Percentiles rank a stretch among this genome's conserved stretches.
Evolutionary conservation across 2,888 invertebrate species (phyloP).

Genomic region (Timema cristinae): DNA sequence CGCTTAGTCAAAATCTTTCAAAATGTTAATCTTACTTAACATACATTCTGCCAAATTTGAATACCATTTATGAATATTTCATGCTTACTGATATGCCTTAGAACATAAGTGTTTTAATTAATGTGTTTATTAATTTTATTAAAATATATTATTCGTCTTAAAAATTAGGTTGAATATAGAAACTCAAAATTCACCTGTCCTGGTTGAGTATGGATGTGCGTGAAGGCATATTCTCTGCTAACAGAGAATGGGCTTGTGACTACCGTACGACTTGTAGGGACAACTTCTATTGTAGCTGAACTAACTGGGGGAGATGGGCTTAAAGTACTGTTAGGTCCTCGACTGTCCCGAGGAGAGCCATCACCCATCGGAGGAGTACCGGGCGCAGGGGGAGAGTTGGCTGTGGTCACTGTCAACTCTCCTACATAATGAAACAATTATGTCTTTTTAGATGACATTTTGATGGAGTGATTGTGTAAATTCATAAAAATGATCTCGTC

Average conservation of each 20-base stretch:
- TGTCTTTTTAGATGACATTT: neutral
- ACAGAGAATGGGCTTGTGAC: conserved; percentile 43
- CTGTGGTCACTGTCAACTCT: conserved; percentile 55
- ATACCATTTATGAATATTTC: no score
- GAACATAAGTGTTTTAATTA: no score
- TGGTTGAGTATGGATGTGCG: conserved; percentile 90
- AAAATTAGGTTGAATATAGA: neutral
- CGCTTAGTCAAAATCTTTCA: no score
- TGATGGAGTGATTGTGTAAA: no score
- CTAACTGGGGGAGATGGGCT: conserved; percentile 42
- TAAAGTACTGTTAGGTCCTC: conserved; percentile 31
- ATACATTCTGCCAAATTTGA: no score
- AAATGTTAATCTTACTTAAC: no score
- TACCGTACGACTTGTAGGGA: conserved; percentile 36
- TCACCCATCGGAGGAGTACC: conserved; percentile 42
- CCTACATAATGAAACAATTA: conserved; percentile 37
- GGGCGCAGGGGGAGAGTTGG: conserved; percentile 52
- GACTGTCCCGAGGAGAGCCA: conserved; percentile 41
- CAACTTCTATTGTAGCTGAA: conserved; percentile 26
- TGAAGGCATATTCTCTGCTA: conserved; percentile 75
- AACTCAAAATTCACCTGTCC: conserved; percentile 60
- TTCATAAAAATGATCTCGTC: no score
- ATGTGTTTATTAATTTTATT: neutral
- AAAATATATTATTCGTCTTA: neutral
- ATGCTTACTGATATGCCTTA: no score